Evolutionary conservation across 2,888 invertebrate genomes (phyloP), one percentile per base, ranked within the genome.

Genomic region (Ormyrus pomaceus): DNA sequence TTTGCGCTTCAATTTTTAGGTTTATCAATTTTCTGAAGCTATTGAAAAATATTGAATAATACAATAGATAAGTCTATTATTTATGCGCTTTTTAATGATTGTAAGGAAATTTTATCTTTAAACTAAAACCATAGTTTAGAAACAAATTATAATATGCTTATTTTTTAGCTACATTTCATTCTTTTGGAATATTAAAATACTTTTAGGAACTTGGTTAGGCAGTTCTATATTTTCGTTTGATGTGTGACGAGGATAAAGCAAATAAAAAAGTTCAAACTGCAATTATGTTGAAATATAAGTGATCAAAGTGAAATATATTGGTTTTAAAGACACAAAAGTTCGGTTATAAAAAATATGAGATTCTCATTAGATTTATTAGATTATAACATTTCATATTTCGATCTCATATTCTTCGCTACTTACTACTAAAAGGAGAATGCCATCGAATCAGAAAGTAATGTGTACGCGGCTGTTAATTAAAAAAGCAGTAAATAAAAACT

Each of bases 331-430:
- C 64, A 19, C 64, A 77, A 68, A 76, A 61, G 45, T 56, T 61
- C 19, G 50, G 19, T 62, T 73, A 53, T 8, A 74, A 70, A 50
- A 77, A 76, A 64, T 46, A 73, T 73, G 68, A 73, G 70, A 80
- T 72, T 77, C 13, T 10, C 7, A 56, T 45, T 45, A 34, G 48
- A 64, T 5, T 58, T 56, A 13, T 64, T 55, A 45, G 73, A 34
- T 11, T 46, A 65, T 58, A 13, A 55, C 9, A 0, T 65, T 58
- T 55, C 56, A 73, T 59, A 50, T 34, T 73, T 19, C 8, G 9
- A 61, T 79, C 64, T 82, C 79, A 76, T 68, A 81, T 76, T 82
- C 46, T 72, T 59, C 64, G 56, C 65, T 75, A 77, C 51, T 81
- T 62, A 73, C 61, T 70, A 66, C 74, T 65, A 46, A 64, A 76